Evolutionary conservation across 2,113 vertebrate species (phyloP), one percentile per base, ranked within the genome.

Genomic region (Setophaga petechia): DNA sequence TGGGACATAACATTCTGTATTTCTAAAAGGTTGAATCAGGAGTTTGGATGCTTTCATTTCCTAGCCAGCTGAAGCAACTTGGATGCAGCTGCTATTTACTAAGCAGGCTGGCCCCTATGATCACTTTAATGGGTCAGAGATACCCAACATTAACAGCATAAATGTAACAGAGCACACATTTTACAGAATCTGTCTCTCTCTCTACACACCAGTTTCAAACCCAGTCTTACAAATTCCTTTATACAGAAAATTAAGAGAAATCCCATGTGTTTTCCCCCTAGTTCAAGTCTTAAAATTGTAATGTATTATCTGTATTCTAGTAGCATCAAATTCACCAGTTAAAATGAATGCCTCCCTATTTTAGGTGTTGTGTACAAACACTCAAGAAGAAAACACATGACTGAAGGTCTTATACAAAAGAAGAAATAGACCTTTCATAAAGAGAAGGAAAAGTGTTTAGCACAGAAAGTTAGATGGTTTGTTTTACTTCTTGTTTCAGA

Each of bases 261-360:
- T 74, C 2, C 10, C 10, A 4, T 15, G 9, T 28, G 4, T 16
- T 93, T 92, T 62, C 59, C 47, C 21, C 28, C 15, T 54, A 51
- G 12, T 80, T 71, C 24, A 41, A 54, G 37, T 20, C 59, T 47
- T 63, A 49, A 52, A 55, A 93, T 57, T 67, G 33, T 44, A 76
- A 73, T 6, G 10, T 46, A 46, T 46, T 83, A 89, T 95, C 93
- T 83, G 55, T 85, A 94, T 91, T 94, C 73, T n/a, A 72, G 66
- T 37, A 63, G 47, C 12, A 10, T 80, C 74, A 91, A 89, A 80
- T 73, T 51, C 6, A 6, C 30, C 4, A 7, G 23, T 69, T 41
- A 87, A 94, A 94, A 91, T 88, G 58, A 94, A 93, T 89, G 59
- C 37, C 37, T 87, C 51, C 43, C 44, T 81, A 28, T 58, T 89